Conservation (phyloP, 2,888 invertebrate genomes). For the Agrenia bidenticulata region DNA sequence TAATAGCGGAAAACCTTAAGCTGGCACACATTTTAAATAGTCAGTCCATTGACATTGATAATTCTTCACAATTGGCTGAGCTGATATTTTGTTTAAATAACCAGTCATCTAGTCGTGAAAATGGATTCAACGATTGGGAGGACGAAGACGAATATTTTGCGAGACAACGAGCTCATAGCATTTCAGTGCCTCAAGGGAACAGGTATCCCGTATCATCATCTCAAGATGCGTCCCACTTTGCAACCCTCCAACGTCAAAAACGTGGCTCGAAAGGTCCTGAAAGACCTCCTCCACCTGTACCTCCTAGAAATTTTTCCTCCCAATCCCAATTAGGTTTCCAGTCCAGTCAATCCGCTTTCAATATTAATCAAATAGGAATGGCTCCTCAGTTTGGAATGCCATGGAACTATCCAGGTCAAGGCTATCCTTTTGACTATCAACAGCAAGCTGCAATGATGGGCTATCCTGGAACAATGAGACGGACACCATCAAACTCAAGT, state of each 20-base stretch:
- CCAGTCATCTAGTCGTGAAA: conserved; percentile 55
- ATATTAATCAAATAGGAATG: conserved; percentile 46
- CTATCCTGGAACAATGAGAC: conserved; percentile 39
- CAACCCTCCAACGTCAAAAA: conserved; percentile 43
- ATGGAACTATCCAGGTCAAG: conserved; percentile 42
- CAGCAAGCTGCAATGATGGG: conserved; percentile 39
- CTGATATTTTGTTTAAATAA: background rate
- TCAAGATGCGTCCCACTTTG: conserved; percentile 50
- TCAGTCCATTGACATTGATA: background rate
- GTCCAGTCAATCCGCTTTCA: conserved; percentile 48
- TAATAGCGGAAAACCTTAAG: background rate
- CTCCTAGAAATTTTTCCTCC: conserved; percentile 38
- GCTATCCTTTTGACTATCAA: conserved; percentile 26
- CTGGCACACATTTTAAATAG: background rate
- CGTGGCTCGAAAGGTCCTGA: conserved; percentile 32
- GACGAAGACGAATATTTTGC: conserved; percentile 51
- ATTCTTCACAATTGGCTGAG: background rate
- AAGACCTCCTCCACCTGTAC: conserved; percentile 48
- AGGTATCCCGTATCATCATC: conserved; percentile 45
- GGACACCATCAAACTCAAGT: conserved; percentile 47
- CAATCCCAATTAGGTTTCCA: conserved; percentile 33
- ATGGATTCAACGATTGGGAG: conserved; percentile 60
- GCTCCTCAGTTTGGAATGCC: conserved; percentile 31
- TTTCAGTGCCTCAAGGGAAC: conserved; percentile 46
- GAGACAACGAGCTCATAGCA: conserved; percentile 58